Conservation (phyloP, 1,140 invertebrate genomes). For the Chrysomallon squamiferum region DNA sequence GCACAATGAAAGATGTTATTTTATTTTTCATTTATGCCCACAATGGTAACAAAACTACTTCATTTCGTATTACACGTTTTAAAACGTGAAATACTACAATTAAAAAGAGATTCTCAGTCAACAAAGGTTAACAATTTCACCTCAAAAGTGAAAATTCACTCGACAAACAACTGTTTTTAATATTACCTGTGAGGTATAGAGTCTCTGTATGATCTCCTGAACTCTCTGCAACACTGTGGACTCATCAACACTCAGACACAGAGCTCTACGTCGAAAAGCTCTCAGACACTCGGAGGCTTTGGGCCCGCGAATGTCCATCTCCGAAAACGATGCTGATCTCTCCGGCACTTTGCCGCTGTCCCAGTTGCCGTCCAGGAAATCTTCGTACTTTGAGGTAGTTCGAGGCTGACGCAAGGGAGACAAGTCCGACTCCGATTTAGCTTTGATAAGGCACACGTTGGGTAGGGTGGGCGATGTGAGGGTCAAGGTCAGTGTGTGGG, state of each 20-base stretch:
- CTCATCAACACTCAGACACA: slow-evolving; percentile 24
- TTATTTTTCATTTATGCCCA: too few species aligned
- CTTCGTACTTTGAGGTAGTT: slow-evolving; percentile 22
- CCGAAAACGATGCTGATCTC: slow-evolving; percentile 41
- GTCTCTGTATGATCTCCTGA: slow-evolving; percentile 25
- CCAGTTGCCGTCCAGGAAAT: slow-evolving; percentile 27
- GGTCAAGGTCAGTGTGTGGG: background rate
- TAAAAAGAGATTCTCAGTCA: too few species aligned
- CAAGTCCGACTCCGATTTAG: slow-evolving; percentile 29
- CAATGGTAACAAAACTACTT: too few species aligned
- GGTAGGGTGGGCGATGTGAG: background rate
- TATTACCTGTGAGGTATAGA: slow-evolving; percentile 33
- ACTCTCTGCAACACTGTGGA: slow-evolving; percentile 21
- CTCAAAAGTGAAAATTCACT: too few species aligned
- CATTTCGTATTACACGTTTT: too few species aligned
- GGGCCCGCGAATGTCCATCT: slow-evolving; percentile 19
- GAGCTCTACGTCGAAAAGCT: background rate
- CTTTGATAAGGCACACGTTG: slow-evolving; percentile 6
- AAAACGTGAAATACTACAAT: too few species aligned
- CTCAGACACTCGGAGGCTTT: background rate
- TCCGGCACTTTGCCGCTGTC: slow-evolving; percentile 37
- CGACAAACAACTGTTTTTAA: too few species aligned
- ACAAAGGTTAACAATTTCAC: too few species aligned
- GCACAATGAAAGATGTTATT: too few species aligned
- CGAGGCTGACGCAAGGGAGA: slow-evolving; percentile 7